These are phyloP conservation scores for Tarsius wallacei DNA, from an alignment of 2,797 vertebrate species.

Conservation along the genomic window DNA sequence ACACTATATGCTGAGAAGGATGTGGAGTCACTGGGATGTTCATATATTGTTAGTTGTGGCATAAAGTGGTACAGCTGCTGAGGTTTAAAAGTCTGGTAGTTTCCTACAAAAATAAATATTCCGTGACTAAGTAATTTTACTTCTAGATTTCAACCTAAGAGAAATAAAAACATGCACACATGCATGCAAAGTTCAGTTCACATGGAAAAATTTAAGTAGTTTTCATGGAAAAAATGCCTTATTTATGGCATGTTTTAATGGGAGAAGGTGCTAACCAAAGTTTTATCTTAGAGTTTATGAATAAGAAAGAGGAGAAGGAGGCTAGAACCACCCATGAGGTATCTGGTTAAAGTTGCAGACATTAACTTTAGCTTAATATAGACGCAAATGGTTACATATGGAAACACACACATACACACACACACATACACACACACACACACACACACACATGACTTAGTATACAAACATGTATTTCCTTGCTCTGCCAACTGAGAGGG, in stretches of 20 bases:
- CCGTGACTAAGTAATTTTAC: no score
- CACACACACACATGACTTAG: background rate
- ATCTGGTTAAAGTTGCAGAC: background rate
- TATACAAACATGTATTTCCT: background rate
- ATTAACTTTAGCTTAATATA: background rate
- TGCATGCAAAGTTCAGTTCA: background rate
- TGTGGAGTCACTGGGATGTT: no score
- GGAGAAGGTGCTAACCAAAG: background rate
- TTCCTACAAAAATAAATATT: no score
- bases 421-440: no score
- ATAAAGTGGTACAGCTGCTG: no score
- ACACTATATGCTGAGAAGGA: no score
- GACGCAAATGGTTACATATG: background rate
- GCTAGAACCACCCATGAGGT: background rate
- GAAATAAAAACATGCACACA: no score
- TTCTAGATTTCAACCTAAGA: no score
- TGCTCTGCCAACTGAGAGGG: background rate
- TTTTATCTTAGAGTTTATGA: background rate
- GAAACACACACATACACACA: background rate
- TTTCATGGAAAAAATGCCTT: slow-evolving; percentile 9
- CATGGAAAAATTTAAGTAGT: background rate
- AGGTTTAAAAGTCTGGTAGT: no score
- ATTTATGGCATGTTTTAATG: slow-evolving; percentile 52
- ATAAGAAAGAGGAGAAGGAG: background rate
- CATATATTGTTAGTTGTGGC: no score